These are phyloP conservation scores for Rhagoletis zephyria DNA, from an alignment of 1,140 invertebrate species.

Conservation along the genomic window DNA sequence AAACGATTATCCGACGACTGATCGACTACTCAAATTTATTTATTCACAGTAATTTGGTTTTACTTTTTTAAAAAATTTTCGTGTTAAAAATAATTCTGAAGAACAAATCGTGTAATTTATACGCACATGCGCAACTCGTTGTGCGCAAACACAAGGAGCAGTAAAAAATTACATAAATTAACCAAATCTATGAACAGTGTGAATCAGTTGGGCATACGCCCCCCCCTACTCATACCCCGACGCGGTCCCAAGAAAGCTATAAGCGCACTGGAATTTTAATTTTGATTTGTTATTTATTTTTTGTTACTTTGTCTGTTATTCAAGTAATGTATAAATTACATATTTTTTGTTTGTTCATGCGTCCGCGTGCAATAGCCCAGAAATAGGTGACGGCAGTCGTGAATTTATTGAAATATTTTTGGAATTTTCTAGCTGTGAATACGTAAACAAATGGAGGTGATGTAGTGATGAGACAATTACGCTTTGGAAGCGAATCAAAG, in stretches of 20 bases:
- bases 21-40: conserved; percentile 17
- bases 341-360: neutral
- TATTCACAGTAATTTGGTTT: conserved; percentile 9
- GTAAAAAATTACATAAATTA: conserved; percentile 9
- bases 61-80: neutral
- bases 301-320: neutral
- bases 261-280: conserved; percentile 34
- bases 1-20: neutral
- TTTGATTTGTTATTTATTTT: neutral
- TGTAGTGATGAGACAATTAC: conserved; percentile 35
- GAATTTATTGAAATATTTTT: conserved; percentile 32
- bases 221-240: neutral
- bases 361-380: neutral
- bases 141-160: neutral
- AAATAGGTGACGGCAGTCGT: neutral
- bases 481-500: neutral
- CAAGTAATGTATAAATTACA: neutral
- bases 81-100: conserved; percentile 40
- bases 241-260: neutral
- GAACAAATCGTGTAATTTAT: conserved; percentile 50
- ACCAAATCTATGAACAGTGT: neutral
- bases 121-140: conserved; percentile 34
- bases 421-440: conserved; percentile 7
- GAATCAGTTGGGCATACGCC: conserved; percentile 3
- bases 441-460: neutral